Percentiles rank a stretch among this genome's conserved stretches.
These are phyloP conservation scores for Tinea pellionella DNA, from an alignment of 2,888 invertebrate species.

Conservation along the genomic window DNA sequence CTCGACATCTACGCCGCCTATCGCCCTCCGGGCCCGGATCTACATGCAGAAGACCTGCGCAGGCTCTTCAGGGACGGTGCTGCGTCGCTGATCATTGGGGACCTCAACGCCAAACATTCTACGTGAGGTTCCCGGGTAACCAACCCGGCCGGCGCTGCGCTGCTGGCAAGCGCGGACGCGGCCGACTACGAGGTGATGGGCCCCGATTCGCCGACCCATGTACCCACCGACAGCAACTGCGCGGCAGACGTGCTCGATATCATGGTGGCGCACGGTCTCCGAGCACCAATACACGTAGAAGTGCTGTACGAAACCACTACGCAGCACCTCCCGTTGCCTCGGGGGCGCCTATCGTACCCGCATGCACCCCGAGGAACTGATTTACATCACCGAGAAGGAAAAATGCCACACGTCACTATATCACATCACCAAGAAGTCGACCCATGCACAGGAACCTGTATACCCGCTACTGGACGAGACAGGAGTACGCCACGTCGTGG, in stretches of 20 bases:
- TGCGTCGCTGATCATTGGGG: not conserved
- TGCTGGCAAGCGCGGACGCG: slow-evolving; percentile 15
- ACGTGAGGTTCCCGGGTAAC: slow-evolving; percentile 15
- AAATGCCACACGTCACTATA: not conserved
- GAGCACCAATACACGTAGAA: not conserved
- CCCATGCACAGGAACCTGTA: not conserved
- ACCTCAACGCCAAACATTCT: slow-evolving; percentile 15
- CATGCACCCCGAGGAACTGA: not conserved
- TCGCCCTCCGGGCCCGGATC: no score
- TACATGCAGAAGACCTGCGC: no score
- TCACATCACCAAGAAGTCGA: not conserved
- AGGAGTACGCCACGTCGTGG: slow-evolving; percentile 6
- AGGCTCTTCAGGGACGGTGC: no score
- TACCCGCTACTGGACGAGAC: not conserved
- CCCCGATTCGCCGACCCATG: slow-evolving; percentile 17
- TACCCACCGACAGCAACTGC: not conserved
- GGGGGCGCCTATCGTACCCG: not conserved
- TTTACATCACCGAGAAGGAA: no score
- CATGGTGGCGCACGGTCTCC: not conserved
- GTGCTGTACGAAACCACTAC: slow-evolving; percentile 3
- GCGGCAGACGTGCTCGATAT: slow-evolving; percentile 16
- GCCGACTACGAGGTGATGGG: slow-evolving; percentile 15
- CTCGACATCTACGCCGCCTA: no score
- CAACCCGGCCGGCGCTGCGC: slow-evolving; percentile 7
- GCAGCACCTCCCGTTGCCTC: not conserved